These are phyloP conservation scores for Drosophila santomea DNA, from an alignment of 1,140 invertebrate species.

Conservation along the genomic window DNA sequence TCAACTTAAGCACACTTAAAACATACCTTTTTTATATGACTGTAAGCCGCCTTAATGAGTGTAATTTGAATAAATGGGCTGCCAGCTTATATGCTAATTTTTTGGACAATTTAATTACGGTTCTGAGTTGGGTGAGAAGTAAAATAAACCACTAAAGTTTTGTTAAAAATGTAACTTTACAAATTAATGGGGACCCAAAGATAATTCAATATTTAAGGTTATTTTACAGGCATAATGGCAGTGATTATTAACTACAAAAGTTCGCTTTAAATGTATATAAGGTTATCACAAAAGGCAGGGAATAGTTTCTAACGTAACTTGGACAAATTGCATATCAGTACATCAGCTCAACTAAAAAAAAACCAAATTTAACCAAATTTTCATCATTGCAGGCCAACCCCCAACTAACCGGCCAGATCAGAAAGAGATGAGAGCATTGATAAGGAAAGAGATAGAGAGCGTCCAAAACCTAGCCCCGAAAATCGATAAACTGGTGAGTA, in stretches of 20 bases:
- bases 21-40: slow-evolving; percentile 17
- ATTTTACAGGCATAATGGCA: too few relatives aligned
- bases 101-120: slow-evolving; percentile 42
- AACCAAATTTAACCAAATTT: slow-evolving; percentile 59
- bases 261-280: too few relatives aligned
- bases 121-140: slow-evolving; percentile 15
- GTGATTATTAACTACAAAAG: too few relatives aligned
- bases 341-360: slow-evolving; percentile 39
- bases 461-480: slow-evolving; percentile 48
- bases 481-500: slow-evolving; percentile 82
- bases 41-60: slow-evolving; percentile 37
- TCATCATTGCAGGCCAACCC: slow-evolving; percentile 59
- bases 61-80: slow-evolving; percentile 38
- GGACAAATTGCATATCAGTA: slow-evolving; percentile 53
- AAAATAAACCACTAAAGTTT: not conserved
- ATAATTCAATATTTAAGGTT: not conserved
- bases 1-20: slow-evolving; percentile 39
- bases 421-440: slow-evolving; percentile 5
- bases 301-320: slow-evolving; percentile 17
- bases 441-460: slow-evolving; percentile 11
- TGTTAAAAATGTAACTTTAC: slow-evolving; percentile 10
- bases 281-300: too few relatives aligned
- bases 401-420: slow-evolving; percentile 16
- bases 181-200: slow-evolving; percentile 9
- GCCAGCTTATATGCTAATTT: slow-evolving; percentile 43